phyloP scores from a whole-genome alignment of 2,797 vertebrate species.

The Diplodus puntazzo region DNA sequence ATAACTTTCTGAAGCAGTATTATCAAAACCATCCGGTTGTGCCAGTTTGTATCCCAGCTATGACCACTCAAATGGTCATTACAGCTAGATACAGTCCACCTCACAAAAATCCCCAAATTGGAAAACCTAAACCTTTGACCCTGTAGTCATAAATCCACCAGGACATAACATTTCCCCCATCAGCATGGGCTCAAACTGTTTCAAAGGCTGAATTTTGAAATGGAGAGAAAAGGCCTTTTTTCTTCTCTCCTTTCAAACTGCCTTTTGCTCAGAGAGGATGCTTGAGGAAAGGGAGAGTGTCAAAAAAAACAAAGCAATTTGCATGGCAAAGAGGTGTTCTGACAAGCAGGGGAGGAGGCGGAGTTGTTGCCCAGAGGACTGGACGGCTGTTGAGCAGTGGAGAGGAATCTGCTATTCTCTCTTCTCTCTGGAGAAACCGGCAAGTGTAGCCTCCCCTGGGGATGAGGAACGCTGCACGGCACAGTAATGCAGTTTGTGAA shows the following conservation, averaged over 20 bases:
- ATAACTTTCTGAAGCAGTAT: conserved; percentile 17
- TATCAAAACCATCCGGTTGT: conserved; percentile 12
- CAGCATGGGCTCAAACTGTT: conserved; percentile 45
- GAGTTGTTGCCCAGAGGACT: conserved; percentile 67
- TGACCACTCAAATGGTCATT: conserved; percentile 30
- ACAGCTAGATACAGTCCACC: conserved; percentile 17
- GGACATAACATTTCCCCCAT: conserved; percentile 29
- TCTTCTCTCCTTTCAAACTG: conserved; percentile 27
- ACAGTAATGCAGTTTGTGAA: conserved; percentile 64
- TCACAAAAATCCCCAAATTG: conserved; percentile 13
- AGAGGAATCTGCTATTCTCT: conserved; percentile 66
- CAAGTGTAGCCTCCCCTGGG: conserved; percentile 52
- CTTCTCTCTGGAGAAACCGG: conserved; percentile 56
- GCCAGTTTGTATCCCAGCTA: conserved; percentile 25
- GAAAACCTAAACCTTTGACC: conserved; percentile 53
- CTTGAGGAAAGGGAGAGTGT: conserved; percentile 34
- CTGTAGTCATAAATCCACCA: conserved; percentile 53
- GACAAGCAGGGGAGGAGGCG: conserved; percentile 59
- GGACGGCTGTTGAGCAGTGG: conserved; percentile 62
- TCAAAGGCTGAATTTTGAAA: conserved; percentile 44
- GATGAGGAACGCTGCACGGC: conserved; percentile 37
- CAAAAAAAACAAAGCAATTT: conserved; percentile 64
- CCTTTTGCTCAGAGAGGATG: conserved; percentile 49
- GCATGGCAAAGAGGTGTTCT: conserved; percentile 75
- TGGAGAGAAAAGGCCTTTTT: conserved; percentile 33